These are phyloP conservation scores for Eutolmus rufibarbis DNA, from an alignment of 2,888 invertebrate species.

Conservation along the genomic window DNA sequence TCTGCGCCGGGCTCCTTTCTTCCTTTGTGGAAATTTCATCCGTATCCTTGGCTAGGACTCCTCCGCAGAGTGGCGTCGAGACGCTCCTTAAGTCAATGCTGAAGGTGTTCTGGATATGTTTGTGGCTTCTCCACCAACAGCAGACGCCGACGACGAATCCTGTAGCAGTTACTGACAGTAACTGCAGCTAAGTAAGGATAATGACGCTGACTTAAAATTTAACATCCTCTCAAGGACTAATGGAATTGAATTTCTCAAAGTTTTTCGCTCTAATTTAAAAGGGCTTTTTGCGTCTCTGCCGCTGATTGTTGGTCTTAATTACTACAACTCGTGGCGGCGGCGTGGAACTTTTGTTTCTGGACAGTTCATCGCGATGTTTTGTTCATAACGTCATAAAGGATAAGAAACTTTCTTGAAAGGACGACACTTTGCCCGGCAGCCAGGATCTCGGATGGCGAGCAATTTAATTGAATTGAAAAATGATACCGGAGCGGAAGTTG, in stretches of 20 bases:
- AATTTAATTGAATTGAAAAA: constrained; percentile 27
- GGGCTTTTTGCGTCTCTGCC: constrained; percentile 13
- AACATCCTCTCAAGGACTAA: constrained; percentile 36
- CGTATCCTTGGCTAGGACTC: neutral
- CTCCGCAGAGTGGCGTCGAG: neutral
- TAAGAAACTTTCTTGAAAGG: neutral
- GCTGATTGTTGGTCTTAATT: constrained; percentile 14
- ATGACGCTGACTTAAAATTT: constrained; percentile 29
- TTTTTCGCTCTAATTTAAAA: constrained; percentile 15
- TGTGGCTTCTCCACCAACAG: neutral
- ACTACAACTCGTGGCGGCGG: neutral
- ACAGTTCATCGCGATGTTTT: constrained; percentile 14
- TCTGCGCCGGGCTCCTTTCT: neutral
- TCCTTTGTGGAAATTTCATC: constrained; percentile 15
- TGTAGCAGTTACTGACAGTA: constrained; percentile 25
- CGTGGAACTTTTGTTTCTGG: neutral
- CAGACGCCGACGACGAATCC: constrained; percentile 12
- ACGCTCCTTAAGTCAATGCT: neutral
- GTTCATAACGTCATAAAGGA: neutral
- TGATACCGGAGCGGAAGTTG: neutral
- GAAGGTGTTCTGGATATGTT: constrained; percentile 34
- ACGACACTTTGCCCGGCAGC: neutral
- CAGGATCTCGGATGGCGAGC: neutral
- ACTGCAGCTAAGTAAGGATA: constrained; percentile 35
- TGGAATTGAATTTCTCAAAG: constrained; percentile 37